These are phyloP conservation scores for Arenaria interpres DNA, from an alignment of 2,113 vertebrate species.

Conservation along the genomic window DNA sequence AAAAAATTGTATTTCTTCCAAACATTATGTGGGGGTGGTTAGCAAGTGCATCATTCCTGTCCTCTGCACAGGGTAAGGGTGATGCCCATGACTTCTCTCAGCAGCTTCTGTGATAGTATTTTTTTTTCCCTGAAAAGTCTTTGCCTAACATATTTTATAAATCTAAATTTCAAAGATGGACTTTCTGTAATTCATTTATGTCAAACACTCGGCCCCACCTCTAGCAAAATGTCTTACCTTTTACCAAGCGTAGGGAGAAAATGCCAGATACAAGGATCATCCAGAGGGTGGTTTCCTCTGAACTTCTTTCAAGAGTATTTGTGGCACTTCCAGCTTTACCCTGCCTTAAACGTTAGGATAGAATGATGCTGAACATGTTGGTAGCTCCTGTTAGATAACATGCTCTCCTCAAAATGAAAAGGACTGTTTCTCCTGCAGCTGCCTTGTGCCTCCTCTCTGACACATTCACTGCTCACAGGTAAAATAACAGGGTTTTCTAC, in stretches of 20 bases:
- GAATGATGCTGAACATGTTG: neutral
- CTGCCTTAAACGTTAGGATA: neutral
- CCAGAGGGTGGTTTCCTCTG: neutral
- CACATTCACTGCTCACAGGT: neutral
- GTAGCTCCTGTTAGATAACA: neutral
- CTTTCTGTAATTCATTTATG: neutral
- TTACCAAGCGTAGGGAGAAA: neutral
- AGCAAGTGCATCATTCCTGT: neutral
- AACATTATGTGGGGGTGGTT: accelerated
- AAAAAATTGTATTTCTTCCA: neutral
- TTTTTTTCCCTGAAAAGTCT: neutral
- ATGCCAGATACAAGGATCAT: neutral
- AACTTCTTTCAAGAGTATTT: neutral
- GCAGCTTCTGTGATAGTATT: neutral
- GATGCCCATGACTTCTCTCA: neutral
- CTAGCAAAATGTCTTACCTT: neutral
- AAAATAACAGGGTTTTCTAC: neutral
- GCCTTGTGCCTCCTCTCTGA: neutral
- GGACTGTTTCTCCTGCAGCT: neutral
- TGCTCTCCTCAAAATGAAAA: neutral
- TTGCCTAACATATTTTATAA: neutral
- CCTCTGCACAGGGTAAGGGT: neutral
- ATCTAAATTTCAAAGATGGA: neutral
- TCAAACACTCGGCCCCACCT: neutral
- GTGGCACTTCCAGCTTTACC: neutral